Base-by-base conservation (phyloP, 2,888 invertebrate genomes). In the Andrena bucephala region DNA sequence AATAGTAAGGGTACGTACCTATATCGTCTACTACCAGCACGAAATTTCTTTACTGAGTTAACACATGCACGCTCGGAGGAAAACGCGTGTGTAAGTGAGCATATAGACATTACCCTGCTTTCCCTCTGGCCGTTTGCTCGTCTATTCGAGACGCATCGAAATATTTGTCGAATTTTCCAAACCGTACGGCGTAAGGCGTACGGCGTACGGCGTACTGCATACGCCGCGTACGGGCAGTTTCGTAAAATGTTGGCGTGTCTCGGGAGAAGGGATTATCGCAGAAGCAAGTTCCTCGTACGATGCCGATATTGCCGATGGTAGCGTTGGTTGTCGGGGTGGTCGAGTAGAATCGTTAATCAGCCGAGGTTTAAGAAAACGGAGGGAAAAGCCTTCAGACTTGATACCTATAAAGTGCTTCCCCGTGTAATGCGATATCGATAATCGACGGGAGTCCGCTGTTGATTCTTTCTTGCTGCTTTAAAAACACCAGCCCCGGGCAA, bases 361-460 rank as follows among this genome's bases (percentile, higher is more conserved):
- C 2, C 10, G 20, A 52, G 66, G 42, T 42, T 66, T 10, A 7
- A 68, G 31, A 27, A 54, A 24, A 67, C 10, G n/a, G 31, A 36
- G 20, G 42, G 72, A 27, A 67, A 70, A 79, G 60, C 59, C 75
- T 31, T 77, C 72, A 75, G 85, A 72, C 83, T 88, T 85, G 83
- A 87, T 88, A 42, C 16, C 42, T 16, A 86, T 85, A 90, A 91
- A 92, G 92, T 92, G 92, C 91, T 88, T 87, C 84, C 79, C 81
- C 90, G 87, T 87, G 91, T 92, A 92, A 92, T 89, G 91, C 90
- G 89, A 88, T 90, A 91, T 91, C 90, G 91, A 91, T 89, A 88
- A 91, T 89, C 88, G 85, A 57, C 79, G 76, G 73, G 74, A 60
- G 60, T 79, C 67, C 80, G 62, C 72, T 85, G 87, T 85, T 87